Percentiles rank a stretch among this genome's conserved stretches.
Conservation (phyloP, 64 coral and sea anemone species). For the Acropora tenuis region DNA sequence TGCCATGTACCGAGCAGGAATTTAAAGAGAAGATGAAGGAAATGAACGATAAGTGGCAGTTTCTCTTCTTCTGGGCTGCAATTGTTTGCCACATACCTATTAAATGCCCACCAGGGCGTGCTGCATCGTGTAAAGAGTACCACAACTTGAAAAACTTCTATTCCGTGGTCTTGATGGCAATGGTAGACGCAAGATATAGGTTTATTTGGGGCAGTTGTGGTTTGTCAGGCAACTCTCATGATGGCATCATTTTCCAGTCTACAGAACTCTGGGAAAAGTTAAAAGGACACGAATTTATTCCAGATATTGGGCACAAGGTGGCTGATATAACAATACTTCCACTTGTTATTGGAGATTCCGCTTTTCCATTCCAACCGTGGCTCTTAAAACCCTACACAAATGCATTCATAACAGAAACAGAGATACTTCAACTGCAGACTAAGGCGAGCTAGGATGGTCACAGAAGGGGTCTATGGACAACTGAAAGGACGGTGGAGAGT, state of each 20-base stretch:
- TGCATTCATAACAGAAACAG: conserved; percentile 1
- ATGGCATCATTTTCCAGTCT: conserved; percentile 34
- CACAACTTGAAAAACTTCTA: conserved; percentile 63
- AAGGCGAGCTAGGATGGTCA: conserved; percentile 30
- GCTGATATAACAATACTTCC: background rate
- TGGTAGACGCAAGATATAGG: conserved; percentile 44
- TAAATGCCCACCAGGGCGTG: conserved; percentile 57
- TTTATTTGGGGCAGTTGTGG: conserved; percentile 49
- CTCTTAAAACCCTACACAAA: conserved; percentile 49
- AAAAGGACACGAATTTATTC: background rate
- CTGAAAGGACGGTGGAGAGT: conserved; percentile 47
- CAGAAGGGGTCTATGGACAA: conserved; percentile 32
- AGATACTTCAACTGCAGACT: conserved; percentile 19
- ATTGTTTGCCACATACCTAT: conserved; percentile 60
- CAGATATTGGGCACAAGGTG: conserved; percentile 34
- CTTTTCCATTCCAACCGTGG: conserved; percentile 33
- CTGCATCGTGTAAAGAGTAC: conserved; percentile 23
- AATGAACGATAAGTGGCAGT: conserved; percentile 9
- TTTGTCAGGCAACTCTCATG: conserved; percentile 49
- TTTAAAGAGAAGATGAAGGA: conserved; percentile 31
- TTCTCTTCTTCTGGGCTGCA: conserved; percentile 1
- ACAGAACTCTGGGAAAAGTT: conserved; percentile 34
- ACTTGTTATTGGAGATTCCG: conserved; percentile 44
- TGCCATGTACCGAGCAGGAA: conserved; percentile 15
- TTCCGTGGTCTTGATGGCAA: conserved; percentile 35